A percentile compares a stretch with the other conserved stretches of the same genome.
Evolutionary conservation across 1,140 invertebrate genomes (phyloP).

Genomic region (Drosophila busckii): DNA sequence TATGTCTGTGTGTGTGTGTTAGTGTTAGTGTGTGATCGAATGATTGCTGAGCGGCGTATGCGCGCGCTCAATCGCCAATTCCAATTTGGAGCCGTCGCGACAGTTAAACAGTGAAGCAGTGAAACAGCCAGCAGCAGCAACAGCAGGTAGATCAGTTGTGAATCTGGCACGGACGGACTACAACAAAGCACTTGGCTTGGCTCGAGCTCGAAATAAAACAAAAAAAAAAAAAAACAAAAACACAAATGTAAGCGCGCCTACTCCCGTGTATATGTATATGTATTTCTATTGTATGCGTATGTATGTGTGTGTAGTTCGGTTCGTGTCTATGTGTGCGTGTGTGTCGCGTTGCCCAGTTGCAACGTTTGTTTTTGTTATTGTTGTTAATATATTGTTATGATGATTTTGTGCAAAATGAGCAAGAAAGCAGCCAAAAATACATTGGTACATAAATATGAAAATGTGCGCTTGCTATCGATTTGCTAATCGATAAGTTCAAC

Average conservation of each 20-base stretch:
- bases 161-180: conserved; percentile 65
- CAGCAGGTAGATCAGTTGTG: conserved; percentile 75
- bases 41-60: neutral
- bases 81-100: conserved; percentile 32
- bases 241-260: conserved; percentile 43
- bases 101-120: conserved; percentile 21
- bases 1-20: too few relatives aligned
- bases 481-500: too few relatives aligned
- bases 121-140: conserved; percentile 31
- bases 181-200: conserved; percentile 70
- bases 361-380: conserved; percentile 24
- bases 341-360: conserved; percentile 32
- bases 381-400: conserved; percentile 14
- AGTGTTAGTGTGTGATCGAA: too few relatives aligned
- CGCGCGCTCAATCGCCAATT: conserved; percentile 49
- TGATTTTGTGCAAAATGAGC: conserved; percentile 13
- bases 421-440: too few relatives aligned
- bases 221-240: conserved; percentile 3
- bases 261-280: conserved; percentile 13
- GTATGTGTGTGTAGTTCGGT: neutral
- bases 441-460: too few relatives aligned
- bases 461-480: too few relatives aligned
- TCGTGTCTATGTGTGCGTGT: conserved; percentile 9
- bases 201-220: conserved; percentile 38
- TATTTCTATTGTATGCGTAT: conserved; percentile 28